These are phyloP conservation scores for Peucedramus taeniatus DNA, from an alignment of 2,113 vertebrate genomes.

Conservation along the genomic window DNA sequence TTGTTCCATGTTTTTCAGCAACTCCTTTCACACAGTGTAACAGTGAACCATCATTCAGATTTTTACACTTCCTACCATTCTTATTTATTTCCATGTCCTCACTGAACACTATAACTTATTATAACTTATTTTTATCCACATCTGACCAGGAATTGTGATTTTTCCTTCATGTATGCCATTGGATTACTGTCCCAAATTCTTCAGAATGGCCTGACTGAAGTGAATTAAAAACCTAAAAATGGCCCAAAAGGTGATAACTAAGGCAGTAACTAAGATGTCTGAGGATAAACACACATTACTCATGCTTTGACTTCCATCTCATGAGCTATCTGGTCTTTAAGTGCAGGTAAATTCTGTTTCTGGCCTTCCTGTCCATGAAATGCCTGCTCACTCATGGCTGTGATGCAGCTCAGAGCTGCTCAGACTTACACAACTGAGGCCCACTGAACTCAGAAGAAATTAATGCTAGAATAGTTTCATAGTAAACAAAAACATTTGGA, in stretches of 20 bases:
- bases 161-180: background rate
- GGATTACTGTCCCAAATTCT: background rate
- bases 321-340: background rate
- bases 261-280: background rate
- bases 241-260: background rate
- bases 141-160: background rate
- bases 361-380: background rate
- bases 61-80: background rate
- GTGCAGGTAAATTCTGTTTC: background rate
- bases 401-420: background rate
- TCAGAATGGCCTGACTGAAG: background rate
- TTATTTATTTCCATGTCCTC: background rate
- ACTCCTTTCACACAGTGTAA: background rate
- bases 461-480: background rate
- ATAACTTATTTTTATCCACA: background rate
- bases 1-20: background rate
- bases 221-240: background rate
- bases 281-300: background rate
- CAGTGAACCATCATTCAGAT: background rate
- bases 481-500: background rate
- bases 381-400: background rate
- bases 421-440: background rate
- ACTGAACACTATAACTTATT: background rate
- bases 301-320: fast-evolving
- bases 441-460: background rate